Percentiles rank a stretch among this genome's conserved stretches.
Evolutionary conservation across 2,113 vertebrate species (phyloP).

Genomic region (Pycnonotus jocosus): DNA sequence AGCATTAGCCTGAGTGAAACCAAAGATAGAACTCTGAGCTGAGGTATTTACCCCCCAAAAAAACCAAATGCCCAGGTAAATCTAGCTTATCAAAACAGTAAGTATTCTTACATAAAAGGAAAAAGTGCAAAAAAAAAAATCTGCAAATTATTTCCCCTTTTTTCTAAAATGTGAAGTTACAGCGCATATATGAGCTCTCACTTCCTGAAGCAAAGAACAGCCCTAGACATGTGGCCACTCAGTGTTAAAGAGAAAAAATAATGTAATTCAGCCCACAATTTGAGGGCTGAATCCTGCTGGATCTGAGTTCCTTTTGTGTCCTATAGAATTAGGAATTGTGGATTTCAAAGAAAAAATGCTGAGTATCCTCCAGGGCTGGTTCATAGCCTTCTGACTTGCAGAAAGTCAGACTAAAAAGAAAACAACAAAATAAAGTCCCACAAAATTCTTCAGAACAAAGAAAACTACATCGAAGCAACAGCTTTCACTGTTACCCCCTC

Average conservation of each 20-base stretch:
- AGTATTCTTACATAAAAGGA: not conserved
- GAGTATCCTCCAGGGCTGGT: not conserved
- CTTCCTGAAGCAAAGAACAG: not conserved
- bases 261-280: not conserved
- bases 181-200: not conserved
- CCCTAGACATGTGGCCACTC: not conserved
- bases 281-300: not conserved
- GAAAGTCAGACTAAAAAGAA: slow-evolving; percentile 4
- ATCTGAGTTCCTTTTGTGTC: not conserved
- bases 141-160: not conserved
- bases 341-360: not conserved
- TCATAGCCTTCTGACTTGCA: not conserved
- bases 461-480: not conserved
- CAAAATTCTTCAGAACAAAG: not conserved
- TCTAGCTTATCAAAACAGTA: not conserved
- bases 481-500: not conserved
- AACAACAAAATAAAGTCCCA: not conserved
- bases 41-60: not conserved
- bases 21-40: not conserved
- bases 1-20: not conserved
- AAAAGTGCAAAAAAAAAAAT: not conserved
- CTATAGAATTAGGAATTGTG: not conserved
- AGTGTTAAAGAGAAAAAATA: not conserved
- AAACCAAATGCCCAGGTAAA: not conserved
- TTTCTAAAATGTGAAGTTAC: not conserved